Evolutionary conservation across 2,888 invertebrate species (phyloP).

Genomic region (Ophioninae sp.): DNA sequence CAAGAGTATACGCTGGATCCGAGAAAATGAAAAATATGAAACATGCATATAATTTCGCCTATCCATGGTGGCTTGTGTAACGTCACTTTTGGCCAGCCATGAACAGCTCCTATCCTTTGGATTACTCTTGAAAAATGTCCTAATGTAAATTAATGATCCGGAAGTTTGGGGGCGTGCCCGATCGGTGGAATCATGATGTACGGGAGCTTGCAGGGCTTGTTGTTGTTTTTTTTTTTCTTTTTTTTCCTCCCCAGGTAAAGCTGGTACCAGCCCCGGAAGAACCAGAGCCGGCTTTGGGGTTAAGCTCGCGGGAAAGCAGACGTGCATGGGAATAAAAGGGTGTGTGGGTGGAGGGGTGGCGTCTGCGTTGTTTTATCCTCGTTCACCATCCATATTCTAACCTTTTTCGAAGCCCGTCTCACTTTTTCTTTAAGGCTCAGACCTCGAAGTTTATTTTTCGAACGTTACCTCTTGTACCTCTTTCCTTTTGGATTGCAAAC

Average conservation of each 20-base stretch:
- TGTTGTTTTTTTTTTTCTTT: too few species aligned
- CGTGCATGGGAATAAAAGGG: constrained; percentile 42
- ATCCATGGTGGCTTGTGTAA: constrained; percentile 16
- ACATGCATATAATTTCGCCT: background rate
- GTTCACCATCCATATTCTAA: constrained; percentile 10
- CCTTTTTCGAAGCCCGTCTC: background rate
- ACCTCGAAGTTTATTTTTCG: background rate
- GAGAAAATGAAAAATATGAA: too few species aligned
- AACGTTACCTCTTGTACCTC: background rate
- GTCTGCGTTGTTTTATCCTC: constrained; percentile 49
- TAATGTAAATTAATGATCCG: constrained; percentile 77
- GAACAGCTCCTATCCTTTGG: constrained; percentile 56
- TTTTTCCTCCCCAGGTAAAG: constrained; percentile 5
- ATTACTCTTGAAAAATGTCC: constrained; percentile 74
- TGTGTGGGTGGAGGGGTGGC: background rate
- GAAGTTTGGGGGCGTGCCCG: constrained; percentile 71
- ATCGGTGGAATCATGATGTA: constrained; percentile 64
- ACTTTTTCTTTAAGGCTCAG: constrained; percentile 17
- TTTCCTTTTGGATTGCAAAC: background rate
- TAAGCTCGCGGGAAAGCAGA: constrained; percentile 19
- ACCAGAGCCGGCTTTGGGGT: constrained; percentile 16
- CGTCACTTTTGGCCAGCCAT: constrained; percentile 44
- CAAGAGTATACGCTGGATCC: too few species aligned
- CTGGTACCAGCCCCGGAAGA: constrained; percentile 27
- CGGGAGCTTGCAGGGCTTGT: constrained; percentile 50